phyloP scores from a whole-genome alignment of 2,797 vertebrate species.

The Dermochelys coriacea region DNA sequence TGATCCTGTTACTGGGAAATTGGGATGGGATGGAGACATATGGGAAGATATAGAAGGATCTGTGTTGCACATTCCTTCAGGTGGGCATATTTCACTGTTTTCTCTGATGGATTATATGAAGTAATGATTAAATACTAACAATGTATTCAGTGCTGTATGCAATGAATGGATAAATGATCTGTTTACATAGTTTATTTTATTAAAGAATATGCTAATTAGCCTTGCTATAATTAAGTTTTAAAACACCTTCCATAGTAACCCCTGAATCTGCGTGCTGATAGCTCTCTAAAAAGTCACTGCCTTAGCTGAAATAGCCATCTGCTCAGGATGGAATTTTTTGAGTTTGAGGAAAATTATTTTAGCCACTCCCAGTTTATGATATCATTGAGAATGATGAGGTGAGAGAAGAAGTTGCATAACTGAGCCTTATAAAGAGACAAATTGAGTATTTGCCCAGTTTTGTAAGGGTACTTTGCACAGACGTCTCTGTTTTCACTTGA shows the following conservation, averaged over 20 bases:
- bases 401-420: background rate
- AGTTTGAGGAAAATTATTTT: background rate
- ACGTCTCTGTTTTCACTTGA: background rate
- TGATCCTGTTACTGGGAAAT: background rate
- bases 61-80: background rate
- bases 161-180: slow-evolving; percentile 52
- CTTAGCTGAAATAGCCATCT: background rate
- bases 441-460: fast-evolving
- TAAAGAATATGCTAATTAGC: slow-evolving; percentile 55
- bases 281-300: slow-evolving; percentile 1
- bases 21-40: background rate
- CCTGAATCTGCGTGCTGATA: background rate
- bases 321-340: slow-evolving; percentile 30
- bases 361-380: background rate
- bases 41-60: background rate
- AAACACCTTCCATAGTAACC: background rate
- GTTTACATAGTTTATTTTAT: slow-evolving; percentile 24
- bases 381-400: background rate
- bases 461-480: background rate
- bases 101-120: slow-evolving; percentile 7
- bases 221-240: slow-evolving; percentile 45
- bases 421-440: background rate
- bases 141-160: slow-evolving; percentile 18
- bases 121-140: slow-evolving; percentile 68
- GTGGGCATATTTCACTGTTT: background rate